Base-by-base conservation (phyloP, 2,113 vertebrate species). In the Hypanus sabinus region DNA sequence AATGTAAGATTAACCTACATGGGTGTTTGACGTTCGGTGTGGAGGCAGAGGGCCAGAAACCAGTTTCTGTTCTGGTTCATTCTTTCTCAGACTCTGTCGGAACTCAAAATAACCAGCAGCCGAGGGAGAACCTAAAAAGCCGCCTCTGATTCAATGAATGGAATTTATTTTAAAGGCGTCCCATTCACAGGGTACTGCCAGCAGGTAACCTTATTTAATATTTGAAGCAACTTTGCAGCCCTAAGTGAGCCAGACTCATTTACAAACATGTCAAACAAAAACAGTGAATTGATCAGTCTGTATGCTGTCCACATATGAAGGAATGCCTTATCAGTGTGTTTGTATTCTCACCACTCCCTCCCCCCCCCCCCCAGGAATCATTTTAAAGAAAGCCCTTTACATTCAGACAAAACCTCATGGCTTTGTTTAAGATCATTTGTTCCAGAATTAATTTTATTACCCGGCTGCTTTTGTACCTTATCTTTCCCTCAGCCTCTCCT, bases 401-500 rank as follows among this genome's bases (percentile, higher is more conserved):
- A 5, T 30, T 5, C 70, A 65, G 87, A 33, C 87, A 33, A 65
- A 33, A 5, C 38, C 36, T 71, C 38, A 2, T 11, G 36, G 10
- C 22, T 73, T 22, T 73, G 71, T 73, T 9, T 73, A 46, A 93
- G 46, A 5, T 1, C 18, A 93, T 55, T 73, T 73, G 70, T 33
- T 46, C 27, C 88, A 70, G 62, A 70, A 33, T 70, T 73, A 20
- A 71, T 71, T 92, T 38, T 24, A 93, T 93, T 75, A 93, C 36
- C 91, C 27, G 36, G 9, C 68, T 46, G 22, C 94, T 94, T 92
- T 95, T 94, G 60, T 68, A 5, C 80, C 94, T 73, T 68, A 83
- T 94, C 70, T 76, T 1, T 57, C 94, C 94, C 60, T 77, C 83
- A 38, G 83, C 93, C 92, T 94, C 95, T 94, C 96, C 95, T 95